phyloP scores from a whole-genome alignment of 2,113 vertebrate species.

The Amblyopsis rosae region DNA sequence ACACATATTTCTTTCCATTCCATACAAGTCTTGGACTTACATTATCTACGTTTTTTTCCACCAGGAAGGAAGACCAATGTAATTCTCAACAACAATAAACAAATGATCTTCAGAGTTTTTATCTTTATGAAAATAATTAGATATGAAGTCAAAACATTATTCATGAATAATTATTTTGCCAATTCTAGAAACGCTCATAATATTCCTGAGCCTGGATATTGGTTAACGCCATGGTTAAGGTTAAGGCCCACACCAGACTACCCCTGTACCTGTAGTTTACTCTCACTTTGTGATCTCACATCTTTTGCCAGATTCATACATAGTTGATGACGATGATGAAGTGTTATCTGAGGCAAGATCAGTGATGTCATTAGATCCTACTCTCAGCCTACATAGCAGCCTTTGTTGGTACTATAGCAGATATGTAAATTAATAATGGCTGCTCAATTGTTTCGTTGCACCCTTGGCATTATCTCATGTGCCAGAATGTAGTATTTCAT shows the following conservation, averaged over 20 bases:
- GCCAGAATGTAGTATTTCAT: conserved; percentile 67
- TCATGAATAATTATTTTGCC: background rate
- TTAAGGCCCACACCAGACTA: conserved; percentile 1
- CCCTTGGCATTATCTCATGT: conserved; percentile 63
- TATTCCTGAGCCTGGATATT: conserved; percentile 18
- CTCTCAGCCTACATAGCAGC: conserved; percentile 62
- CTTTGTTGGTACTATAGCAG: conserved; percentile 74
- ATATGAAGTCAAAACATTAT: background rate
- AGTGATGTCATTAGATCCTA: conserved; percentile 69
- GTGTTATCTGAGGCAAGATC: conserved; percentile 75
- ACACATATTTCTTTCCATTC: too few relatives aligned
- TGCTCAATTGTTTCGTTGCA: conserved; percentile 61
- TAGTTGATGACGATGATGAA: conserved; percentile 64
- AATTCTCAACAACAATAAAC: background rate
- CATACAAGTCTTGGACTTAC: too few relatives aligned
- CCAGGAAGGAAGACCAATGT: background rate
- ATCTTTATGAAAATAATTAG: background rate
- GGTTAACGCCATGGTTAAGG: background rate
- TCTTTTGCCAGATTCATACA: conserved; percentile 67
- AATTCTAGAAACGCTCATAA: background rate
- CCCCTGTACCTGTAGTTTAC: conserved; percentile 26
- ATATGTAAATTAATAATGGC: conserved; percentile 77
- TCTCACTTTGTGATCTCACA: conserved; percentile 66
- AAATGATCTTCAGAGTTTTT: background rate
- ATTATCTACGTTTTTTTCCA: too few relatives aligned